Evolutionary conservation across 2,888 invertebrate genomes (phyloP), one percentile per base, ranked within the genome.

Genomic region (Pterobdella sp.): DNA sequence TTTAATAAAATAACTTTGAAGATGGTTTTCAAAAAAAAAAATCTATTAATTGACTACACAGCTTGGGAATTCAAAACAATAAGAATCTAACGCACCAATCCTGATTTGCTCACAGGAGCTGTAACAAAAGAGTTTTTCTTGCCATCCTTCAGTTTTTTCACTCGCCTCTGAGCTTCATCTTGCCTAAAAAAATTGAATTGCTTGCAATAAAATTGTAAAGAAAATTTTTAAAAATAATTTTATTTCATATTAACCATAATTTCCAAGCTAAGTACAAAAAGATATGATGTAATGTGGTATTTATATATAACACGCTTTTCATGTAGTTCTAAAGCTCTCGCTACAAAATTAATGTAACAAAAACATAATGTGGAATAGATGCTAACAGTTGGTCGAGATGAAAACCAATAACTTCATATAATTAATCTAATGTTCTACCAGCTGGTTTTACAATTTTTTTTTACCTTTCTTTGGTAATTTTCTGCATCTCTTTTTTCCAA

Each of bases 401-500:
- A 14, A 14, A n/a, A 14, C 26, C 7, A 63, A 14, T 14, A 26
- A 63, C 7, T 14, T 14, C 10, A 10, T n/a, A n/a, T n/a, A n/a
- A n/a, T n/a, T n/a, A n/a, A n/a, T n/a, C n/a, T n/a, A n/a, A n/a
- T n/a, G n/a, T 7, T 14, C 10, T 63, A n/a, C 14, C 14, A 49
- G 14, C n/a, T 49, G n/a, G n/a, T 14, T 49, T 49, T 14, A 18
- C 18, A 64, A 14, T n/a, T 42, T 49, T 18, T 26, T 34, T 56
- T 86, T 85, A 92, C 91, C 89, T 89, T 85, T 91, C 91, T 84
- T 92, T 92, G 76, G 90, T 88, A 67, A 92, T 87, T 78, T 88
- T 87, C 78, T 91, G 90, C 78, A 93, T 90, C 83, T 95, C 94
- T 80, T 91, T 92, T 80, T 94, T 94, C 90, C 91, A 95, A 78